These are phyloP conservation scores for Plutella xylostella DNA, from an alignment of 2,888 invertebrate species.

Conservation along the genomic window DNA sequence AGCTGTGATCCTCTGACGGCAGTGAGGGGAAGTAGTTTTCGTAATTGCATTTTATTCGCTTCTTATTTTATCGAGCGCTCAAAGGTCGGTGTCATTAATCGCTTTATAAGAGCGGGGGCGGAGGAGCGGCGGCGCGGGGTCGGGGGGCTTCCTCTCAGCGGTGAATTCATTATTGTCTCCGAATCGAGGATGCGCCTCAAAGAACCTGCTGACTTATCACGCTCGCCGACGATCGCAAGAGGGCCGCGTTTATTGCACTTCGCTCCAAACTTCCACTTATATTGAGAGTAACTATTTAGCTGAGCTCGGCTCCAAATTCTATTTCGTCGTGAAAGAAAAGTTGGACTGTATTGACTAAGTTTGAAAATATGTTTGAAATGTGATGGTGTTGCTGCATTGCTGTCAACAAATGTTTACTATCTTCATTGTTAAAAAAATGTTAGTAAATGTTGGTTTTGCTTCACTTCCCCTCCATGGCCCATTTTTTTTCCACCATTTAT, in stretches of 20 bases:
- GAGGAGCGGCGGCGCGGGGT: conserved; percentile 60
- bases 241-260: conserved; percentile 51
- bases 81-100: conserved; percentile 57
- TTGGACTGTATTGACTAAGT: no score
- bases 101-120: conserved; percentile 53
- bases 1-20: conserved; percentile 6
- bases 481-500: no score
- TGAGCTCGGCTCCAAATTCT: not conserved
- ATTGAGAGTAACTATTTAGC: conserved; percentile 24
- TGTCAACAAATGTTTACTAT: not conserved
- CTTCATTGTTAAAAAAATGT: not conserved
- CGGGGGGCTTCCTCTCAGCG: no score
- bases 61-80: conserved; percentile 49
- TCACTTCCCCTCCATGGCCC: not conserved
- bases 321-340: no score
- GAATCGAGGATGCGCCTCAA: conserved; percentile 53
- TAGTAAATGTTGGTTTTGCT: not conserved
- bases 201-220: conserved; percentile 57
- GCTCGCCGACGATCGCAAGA: conserved; percentile 32
- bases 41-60: conserved; percentile 46
- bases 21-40: conserved; percentile 23
- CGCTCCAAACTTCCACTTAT: conserved; percentile 35
- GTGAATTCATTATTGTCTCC: conserved; percentile 63
- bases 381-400: not conserved
- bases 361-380: not conserved